Evolutionary conservation across 2,113 vertebrate genomes (phyloP), one percentile per base, ranked within the genome.

Genomic region (Colistium nudipinnis): DNA sequence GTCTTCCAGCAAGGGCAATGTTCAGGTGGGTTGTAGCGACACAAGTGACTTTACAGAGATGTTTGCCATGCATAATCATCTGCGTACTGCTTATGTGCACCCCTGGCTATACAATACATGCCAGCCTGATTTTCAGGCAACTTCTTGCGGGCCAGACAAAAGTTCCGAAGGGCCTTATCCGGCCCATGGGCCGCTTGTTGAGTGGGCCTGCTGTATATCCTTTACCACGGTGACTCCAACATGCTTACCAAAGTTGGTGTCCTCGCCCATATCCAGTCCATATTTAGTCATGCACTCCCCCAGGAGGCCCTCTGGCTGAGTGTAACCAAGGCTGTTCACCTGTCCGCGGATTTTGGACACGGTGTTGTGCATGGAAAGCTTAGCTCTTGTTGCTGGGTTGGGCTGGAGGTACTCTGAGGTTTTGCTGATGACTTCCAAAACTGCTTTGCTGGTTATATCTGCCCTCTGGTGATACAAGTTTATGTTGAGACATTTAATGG

Each of bases 291-390:
- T 99, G 87, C 93, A 90, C 71, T 99, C 98, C 33, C 96, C 98
- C 51, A 99, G 91, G 43, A 98, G 93, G 27, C 96, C 96, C 81
- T 99, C 98, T 0, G 96, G 92, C 89, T 99, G 98, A 0, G 96
- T 96, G 88, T 99, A 99, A 0, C 97, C 97, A 0, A 94, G 95
- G 70, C 84, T 97, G 62, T 96, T 97, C 83, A 95, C 94, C 90
- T 99, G 97, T 48, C 98, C 98, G 0, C 96, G 95, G 83, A 99
- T 98, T 92, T 98, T 99, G 9, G 97, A 99, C 86, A 98, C 89
- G 0, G 95, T 97, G 89, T 94, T 98, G 16, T 98, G 91, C 98
- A 99, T 99, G 4, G 93, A 89, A 19, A 99, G 93, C 89, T 98
- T 98, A 62, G 98, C 95, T 67, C 98, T 91, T 0, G 95, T 95